Base-by-base conservation (phyloP, 2,113 vertebrate genomes). In the Vulpes lagopus region DNA sequence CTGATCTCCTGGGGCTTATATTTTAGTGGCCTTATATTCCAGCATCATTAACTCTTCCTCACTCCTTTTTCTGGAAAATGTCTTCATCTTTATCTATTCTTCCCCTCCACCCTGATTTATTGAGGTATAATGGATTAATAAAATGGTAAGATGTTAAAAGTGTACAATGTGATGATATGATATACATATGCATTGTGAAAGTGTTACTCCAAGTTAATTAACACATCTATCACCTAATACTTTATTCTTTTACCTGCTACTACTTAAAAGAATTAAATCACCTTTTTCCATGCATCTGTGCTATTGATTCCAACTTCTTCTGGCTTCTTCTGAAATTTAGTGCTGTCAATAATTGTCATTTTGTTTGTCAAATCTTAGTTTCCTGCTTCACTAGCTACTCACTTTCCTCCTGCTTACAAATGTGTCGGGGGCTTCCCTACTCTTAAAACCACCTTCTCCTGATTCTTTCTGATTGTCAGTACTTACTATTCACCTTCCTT, bases 261-360 rank as follows among this genome's bases (percentile, higher is more conserved):
- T 87, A 30, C 89, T 85, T 85, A 85, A 89, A 96, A 86, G 80
- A 76, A 55, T 27, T 20, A 19, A 51, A 10, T 71, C 69, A 57
- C 17, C 12, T 38, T 89, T 85, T 43, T 3, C 60, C 35, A 64
- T 78, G 53, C 35, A 69, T 51, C 71, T 95, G 67, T 86, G 59
- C 23, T 86, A 92, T 90, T 2, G 27, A 82, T 82, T 55, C 51
- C 22, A 92, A 49, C 49, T 78, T 80, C 38, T 91, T 57, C 53
- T 71, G 51, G n/a, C 53, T 96, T 97, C 57, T 49, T 95, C 60
- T 94, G 62, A 59, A 97, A 89, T 62, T 73, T 60, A 23, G 19
- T 25, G 17, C 65, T 5, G 11, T 92, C 93, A 74, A 55, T 73
- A 92, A 62, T n/a, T 67, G 27, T 55, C 38, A 27, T 57, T 94